Evolutionary conservation across 2,113 vertebrate species (phyloP), one percentile per base, ranked within the genome.

Genomic region (Orientallactaga bullata): DNA sequence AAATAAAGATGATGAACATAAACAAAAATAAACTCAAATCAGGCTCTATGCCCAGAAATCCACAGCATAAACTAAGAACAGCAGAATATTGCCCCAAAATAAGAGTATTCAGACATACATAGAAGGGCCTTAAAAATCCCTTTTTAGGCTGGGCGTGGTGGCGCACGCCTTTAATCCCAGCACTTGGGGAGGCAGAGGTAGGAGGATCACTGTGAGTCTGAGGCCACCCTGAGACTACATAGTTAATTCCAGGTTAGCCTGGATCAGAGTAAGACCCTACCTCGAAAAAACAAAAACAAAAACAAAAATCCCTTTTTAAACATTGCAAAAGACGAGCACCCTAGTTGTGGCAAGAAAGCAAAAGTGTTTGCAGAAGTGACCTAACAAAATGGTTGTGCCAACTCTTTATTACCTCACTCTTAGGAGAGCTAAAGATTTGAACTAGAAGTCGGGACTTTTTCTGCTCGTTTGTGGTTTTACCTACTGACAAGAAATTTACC

Each of bases 41-140:
- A 91, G 96, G 96, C 93, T 83, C 60, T 51, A 60, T 95, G 94
- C 94, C 94, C 94, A 96, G 96, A 95, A 96, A 96, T 93, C 60
- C 63, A 94, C 20, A 96, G 87, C 47, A 94, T 93, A 91, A 95
- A 94, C 60, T 95, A 93, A 94, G 23, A 63, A 11, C 37, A 88
- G 51, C 24, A 88, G n/a, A 91, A 91, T 68, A 85, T 81, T 88
- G 37, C 78, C 68, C 74, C 69, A 63, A 85, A 84, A 24, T n/a
- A 95, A 82, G 74, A 81, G 13, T 12, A 95, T 90, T 47, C 16
- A 95, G 13, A 93, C 15, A 72, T 18, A 81, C 16, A 55, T 77
- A 47, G 72, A 39, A 68, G 23, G 77, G 5, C 47, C 88, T 80
- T 63, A 61, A 80, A 85, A 89, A 15, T 91, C 51, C 3, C 81